Evolutionary conservation across 30 jellyfish, hydroid and myxozoan species (phyloP), one percentile per base, ranked within the genome.

Genomic region (Aurelia aurita): DNA sequence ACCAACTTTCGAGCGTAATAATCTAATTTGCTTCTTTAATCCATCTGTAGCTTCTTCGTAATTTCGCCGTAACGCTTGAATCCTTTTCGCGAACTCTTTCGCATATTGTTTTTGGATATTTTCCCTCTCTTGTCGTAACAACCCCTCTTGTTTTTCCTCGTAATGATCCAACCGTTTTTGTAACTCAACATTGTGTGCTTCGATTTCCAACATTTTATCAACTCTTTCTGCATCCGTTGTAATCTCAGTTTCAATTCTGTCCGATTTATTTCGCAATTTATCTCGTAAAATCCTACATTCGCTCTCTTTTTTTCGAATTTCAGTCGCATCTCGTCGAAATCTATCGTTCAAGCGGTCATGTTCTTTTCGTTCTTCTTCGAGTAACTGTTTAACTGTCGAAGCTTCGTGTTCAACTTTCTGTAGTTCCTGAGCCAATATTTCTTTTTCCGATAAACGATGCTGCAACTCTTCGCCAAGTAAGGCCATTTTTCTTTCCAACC

Each of bases 1-100:
- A 11, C 70, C 57, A 45, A 87, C 75, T 69, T 76, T 87, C 53
- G 80, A 51, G 35, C 88, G 84, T 34, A 76, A 32, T n/a, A 67
- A 49, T 69, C 78, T 61, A 25, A 91, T 79, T 53, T 86, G 88
- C 13, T 58, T 73, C 67, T 83, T 89, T 61, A 94, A 65, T 58
- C 91, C 95, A 18, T 71, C 86, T n/a, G 88, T 85, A 58, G 91
- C 99, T 66, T 84, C 90, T 67, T 94, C 97, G 96, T 94, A 89
- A 58, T 69, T 88, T 23, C 94, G 69, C 39, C 87, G 79, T 8
- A 85, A 58, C 78, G 75, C 65, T 23, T 94, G 98, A 47, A 94
- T 49, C 46, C 99, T 82, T 58, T 79, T 89, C 28, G 97, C 89
- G 44, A 94, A 79, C 58, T 94, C 99, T 66, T 79, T 84, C 23